Evolutionary conservation across 2,797 vertebrate genomes (phyloP).

Genomic region (Smutsia gigantea): DNA sequence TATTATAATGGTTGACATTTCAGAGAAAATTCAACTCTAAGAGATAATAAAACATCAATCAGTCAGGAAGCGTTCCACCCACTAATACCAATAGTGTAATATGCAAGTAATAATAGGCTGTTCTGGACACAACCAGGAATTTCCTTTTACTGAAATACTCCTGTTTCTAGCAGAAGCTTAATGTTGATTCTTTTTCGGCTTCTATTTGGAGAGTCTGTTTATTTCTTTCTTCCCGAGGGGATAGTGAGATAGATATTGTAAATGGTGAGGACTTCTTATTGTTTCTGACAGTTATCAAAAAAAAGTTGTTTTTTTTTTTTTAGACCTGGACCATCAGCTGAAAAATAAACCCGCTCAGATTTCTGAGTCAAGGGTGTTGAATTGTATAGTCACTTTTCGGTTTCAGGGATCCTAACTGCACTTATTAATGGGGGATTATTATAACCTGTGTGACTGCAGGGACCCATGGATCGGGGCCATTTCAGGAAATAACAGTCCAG

Average conservation of each 20-base stretch:
- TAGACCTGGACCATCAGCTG: background rate
- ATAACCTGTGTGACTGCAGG: rapidly evolving
- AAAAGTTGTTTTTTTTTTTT: conserved; percentile 24
- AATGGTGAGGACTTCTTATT: conserved; percentile 66
- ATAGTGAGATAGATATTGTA: conserved; percentile 59
- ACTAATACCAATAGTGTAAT: background rate
- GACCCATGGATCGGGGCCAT: background rate
- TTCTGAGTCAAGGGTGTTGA: background rate
- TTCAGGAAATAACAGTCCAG: background rate
- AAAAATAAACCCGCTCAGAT: conserved; percentile 50
- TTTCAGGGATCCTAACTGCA: background rate
- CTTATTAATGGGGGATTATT: background rate
- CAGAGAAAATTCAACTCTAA: conserved; percentile 66
- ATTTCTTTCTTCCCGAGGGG: conserved; percentile 60
- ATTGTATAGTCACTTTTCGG: background rate
- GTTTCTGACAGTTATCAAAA: conserved; percentile 73
- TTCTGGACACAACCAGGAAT: conserved; percentile 38
- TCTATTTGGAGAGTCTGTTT: conserved; percentile 62
- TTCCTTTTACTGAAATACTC: conserved; percentile 5
- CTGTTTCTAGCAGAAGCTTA: background rate
- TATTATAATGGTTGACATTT: conserved; percentile 66
- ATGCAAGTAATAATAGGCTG: conserved; percentile 39
- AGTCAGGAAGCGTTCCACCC: conserved; percentile 23
- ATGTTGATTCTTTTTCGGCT: background rate
- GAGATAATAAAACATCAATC: conserved; percentile 74